phyloP scores from a whole-genome alignment of 2,888 invertebrate species.

The Abrostola tripartita region DNA sequence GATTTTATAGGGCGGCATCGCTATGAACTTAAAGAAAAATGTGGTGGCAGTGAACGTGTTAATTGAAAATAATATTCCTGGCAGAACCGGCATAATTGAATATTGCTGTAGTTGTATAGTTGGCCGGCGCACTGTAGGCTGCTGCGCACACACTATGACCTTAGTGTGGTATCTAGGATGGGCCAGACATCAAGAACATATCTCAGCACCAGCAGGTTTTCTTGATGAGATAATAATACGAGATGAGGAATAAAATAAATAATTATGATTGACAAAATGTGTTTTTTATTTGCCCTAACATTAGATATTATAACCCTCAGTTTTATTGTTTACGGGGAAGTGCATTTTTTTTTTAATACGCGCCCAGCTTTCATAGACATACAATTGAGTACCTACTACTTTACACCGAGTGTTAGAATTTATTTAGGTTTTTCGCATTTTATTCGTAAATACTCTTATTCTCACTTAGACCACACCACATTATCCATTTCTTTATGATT shows the following conservation, averaged over 20 bases:
- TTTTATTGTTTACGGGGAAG: background rate
- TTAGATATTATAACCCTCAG: too few species aligned
- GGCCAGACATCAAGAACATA: slow-evolving; percentile 29
- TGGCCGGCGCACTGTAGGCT: slow-evolving; percentile 37
- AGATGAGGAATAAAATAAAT: slow-evolving; percentile 6
- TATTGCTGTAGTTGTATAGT: slow-evolving; percentile 46
- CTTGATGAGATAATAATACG: slow-evolving; percentile 20
- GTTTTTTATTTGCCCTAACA: background rate
- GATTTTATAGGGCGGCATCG: too few species aligned
- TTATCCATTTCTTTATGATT: background rate
- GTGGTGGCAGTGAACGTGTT: too few species aligned
- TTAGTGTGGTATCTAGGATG: slow-evolving; percentile 41
- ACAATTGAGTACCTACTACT: background rate
- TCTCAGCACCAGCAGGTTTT: slow-evolving; percentile 18
- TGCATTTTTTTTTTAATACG: background rate
- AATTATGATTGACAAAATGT: background rate
- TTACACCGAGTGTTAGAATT: background rate
- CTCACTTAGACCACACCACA: background rate
- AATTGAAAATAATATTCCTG: slow-evolving; percentile 14
- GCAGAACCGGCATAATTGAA: slow-evolving; percentile 10
- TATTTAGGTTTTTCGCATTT: background rate
- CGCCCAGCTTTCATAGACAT: background rate
- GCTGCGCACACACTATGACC: slow-evolving; percentile 43
- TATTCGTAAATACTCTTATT: background rate
- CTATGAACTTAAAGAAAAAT: too few species aligned